A percentile compares a stretch with the other conserved stretches of the same genome.
These are phyloP conservation scores for Nipponacmea schrenckii DNA, from an alignment of 2,888 invertebrate genomes.

Conservation along the genomic window DNA sequence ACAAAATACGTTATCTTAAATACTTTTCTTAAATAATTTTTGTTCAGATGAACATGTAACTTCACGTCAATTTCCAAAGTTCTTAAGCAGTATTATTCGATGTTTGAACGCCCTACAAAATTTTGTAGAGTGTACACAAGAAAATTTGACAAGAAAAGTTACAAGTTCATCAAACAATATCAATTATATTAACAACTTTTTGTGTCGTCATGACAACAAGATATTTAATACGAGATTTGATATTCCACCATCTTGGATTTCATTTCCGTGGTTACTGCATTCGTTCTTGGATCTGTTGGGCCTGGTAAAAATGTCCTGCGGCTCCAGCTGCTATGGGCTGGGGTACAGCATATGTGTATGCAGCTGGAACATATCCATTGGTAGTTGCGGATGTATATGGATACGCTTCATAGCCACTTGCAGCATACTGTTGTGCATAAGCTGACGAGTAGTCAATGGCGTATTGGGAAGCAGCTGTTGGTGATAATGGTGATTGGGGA, in stretches of 20 bases:
- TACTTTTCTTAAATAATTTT: too few relatives aligned
- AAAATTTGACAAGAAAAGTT: too few relatives aligned
- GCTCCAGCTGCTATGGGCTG: constrained; percentile 52
- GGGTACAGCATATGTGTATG: constrained; percentile 55
- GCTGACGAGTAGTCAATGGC: constrained; percentile 48
- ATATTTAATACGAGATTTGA: background rate
- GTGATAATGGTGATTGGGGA: constrained; percentile 36
- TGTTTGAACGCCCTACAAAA: too few relatives aligned
- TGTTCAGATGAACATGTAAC: too few relatives aligned
- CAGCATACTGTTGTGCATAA: constrained; percentile 48
- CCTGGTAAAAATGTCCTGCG: constrained; percentile 49
- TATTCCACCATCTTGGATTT: background rate
- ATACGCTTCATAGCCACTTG: constrained; percentile 45
- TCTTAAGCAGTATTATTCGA: too few relatives aligned
- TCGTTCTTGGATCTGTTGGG: constrained; percentile 57
- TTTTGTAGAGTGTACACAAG: too few relatives aligned
- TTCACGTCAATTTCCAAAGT: too few relatives aligned
- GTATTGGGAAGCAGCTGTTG: constrained; percentile 46
- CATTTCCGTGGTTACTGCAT: constrained; percentile 45
- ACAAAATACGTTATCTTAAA: too few relatives aligned
- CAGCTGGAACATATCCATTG: constrained; percentile 45
- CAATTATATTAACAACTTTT: background rate
- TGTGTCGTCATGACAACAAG: constrained; percentile 3
- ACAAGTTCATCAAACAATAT: too few relatives aligned
- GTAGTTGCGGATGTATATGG: constrained; percentile 52